phyloP scores from a whole-genome alignment of 2,113 vertebrate genomes.

The Spheniscus mendiculus region DNA sequence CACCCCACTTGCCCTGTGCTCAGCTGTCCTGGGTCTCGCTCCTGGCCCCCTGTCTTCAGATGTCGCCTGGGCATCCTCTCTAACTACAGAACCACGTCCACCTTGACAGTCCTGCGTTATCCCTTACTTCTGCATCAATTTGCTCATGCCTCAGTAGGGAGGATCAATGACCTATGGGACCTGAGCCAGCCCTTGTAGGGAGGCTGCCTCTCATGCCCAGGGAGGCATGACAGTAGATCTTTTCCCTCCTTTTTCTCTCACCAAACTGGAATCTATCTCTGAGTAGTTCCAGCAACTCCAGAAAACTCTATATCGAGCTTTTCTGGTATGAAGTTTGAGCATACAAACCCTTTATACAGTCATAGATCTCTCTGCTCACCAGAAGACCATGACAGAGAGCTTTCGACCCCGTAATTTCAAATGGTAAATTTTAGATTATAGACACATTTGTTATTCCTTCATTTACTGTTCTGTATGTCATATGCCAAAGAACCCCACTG shows the following conservation, averaged over 20 bases:
- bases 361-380: not conserved
- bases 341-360: not conserved
- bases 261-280: not conserved
- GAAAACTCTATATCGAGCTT: not conserved
- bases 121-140: not conserved
- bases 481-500: not conserved
- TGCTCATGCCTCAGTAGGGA: not conserved
- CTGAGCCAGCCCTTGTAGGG: not conserved
- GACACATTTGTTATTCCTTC: not conserved
- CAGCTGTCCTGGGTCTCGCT: not conserved
- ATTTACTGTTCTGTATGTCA: not conserved
- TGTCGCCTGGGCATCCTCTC: not conserved
- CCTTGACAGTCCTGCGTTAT: not conserved
- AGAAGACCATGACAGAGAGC: rapidly evolving
- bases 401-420: not conserved
- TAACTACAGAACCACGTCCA: not conserved
- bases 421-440: not conserved
- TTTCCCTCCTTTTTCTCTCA: not conserved
- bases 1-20: not conserved
- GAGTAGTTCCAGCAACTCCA: not conserved
- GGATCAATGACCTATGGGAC: not conserved
- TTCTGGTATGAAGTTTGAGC: not conserved
- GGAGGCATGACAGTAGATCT: not conserved
- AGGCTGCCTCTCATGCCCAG: not conserved
- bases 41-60: not conserved